Base-by-base conservation (phyloP, 2,113 vertebrate species). In the Amphiprion ocellaris region DNA sequence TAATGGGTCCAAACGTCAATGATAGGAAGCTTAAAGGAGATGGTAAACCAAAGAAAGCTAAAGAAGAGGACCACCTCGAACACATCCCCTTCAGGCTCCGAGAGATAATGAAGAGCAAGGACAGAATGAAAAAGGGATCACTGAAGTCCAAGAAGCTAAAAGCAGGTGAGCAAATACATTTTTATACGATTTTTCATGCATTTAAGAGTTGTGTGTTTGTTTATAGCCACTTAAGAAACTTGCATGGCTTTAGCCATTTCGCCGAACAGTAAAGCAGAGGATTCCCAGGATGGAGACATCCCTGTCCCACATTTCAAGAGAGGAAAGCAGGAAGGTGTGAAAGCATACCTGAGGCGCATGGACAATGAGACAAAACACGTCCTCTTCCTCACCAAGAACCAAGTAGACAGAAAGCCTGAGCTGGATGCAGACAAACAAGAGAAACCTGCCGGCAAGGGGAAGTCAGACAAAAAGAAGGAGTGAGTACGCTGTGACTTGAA, bases 51-150 rank as follows among this genome's bases (percentile, higher is more conserved):
- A 77, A 79, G 70, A 91, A 79, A 89, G 92, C 94, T 58, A 87
- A 83, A 10, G 87, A 86, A 39, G 89, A 86, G 0, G 94, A 97
- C 0, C 96, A 97, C 33, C 95, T 99, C 72, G 84, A 97, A 23
- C 89, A 95, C 82, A 98, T 99, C 78, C 98, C 97, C 0, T 98
- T 95, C 77, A 95, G 93, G 11, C 94, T 99, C 17, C 94, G 95
- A 50, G 97, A 97, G 87, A 97, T 99, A 0, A 97, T 99, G 90
- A 95, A 81, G 87, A 96, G 95, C 86, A 94, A 94, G 0, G 94
- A 97, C 37, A 94, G 88, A 70, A 95, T 98, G 94, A 96, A 95
- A 63, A 82, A 62, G 0, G 89, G 89, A 0, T 1, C 55, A 0
- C 0, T 5, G 1, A 83, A 90, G 47, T 87, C 30, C 73, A 95